Evolutionary conservation across 2,888 invertebrate genomes (phyloP), one percentile per base, ranked within the genome.

Genomic region (Andrena fulva): DNA sequence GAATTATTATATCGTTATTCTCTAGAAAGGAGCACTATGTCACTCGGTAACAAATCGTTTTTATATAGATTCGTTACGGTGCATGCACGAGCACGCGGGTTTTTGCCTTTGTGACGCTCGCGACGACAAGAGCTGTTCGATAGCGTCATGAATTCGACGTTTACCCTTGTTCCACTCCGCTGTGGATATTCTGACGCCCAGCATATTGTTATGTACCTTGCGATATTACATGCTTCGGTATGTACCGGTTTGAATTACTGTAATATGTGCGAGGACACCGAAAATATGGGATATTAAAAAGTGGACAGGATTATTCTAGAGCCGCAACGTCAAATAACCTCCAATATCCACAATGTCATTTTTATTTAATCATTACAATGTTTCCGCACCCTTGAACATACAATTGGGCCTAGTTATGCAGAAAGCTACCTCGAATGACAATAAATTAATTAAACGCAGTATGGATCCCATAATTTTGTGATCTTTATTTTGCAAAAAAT

Each of bases 121-220:
- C 60, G 77, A 59, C 67, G 62, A 80, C 67, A 67, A 75, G 59
- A 66, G 59, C 74, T 60, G 75, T 63, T 79, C 79, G 77, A 84
- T 82, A 73, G 67, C 64, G 70, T 82, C 75, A 74, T 62, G 77
- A 82, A 80, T 82, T 86, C 76, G 69, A 77, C 73, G 74, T 80
- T 70, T 63, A 56, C 54, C 48, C 67, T 60, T 73, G 82, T 77
- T 73, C 66, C 24, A 72, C 54, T 62, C 54, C 64, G 68, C 10
- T 20, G 12, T 35, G 12, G 54, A 27, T 56, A 69, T 35, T 69
- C 10, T 6, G 10, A 12, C 12, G 24, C 1, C 6, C 4, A 4
- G 8, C 29, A 29, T 16, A 48, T 63, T 50, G n/a, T 63, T 35
- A 8, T 8, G 20, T 8, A 2, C 12, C 2, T 16, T 12, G 10